Evolutionary conservation across 2,797 vertebrate genomes (phyloP).

Genomic region (Rousettus madagascariensis): DNA sequence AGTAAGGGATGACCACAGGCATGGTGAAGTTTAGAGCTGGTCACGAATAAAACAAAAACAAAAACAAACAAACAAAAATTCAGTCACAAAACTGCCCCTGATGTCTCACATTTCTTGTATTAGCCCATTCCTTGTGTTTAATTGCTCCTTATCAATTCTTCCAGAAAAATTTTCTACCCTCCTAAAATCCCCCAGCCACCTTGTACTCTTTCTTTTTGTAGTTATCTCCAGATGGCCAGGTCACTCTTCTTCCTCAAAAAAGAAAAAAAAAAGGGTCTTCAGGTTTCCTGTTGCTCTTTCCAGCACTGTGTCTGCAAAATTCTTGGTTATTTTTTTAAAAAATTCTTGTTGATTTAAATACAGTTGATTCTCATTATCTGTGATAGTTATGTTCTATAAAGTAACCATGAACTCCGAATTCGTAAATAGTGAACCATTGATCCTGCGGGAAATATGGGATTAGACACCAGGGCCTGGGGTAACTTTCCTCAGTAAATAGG

Average conservation of each 20-base stretch:
- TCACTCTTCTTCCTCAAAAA: conserved; percentile 10
- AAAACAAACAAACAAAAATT: background rate
- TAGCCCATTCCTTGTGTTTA: background rate
- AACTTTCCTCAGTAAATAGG: background rate
- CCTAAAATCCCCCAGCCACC: background rate
- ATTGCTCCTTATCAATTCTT: background rate
- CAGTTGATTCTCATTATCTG: background rate
- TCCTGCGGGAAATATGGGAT: background rate
- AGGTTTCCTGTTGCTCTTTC: background rate
- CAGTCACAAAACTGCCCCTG: background rate
- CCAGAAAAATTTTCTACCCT: background rate
- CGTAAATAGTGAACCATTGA: background rate
- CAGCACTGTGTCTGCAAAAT: background rate
- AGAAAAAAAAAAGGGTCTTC: background rate
- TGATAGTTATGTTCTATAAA: background rate
- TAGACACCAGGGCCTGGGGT: background rate
- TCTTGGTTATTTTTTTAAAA: background rate
- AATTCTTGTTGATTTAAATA: conserved; percentile 17
- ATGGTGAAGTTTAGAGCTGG: background rate
- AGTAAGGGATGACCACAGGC: background rate
- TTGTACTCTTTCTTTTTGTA: background rate
- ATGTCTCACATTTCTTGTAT: background rate
- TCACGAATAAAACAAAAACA: background rate
- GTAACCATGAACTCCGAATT: background rate
- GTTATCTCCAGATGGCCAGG: background rate